Conservation (phyloP, 2,113 vertebrate genomes). For the Tenrec ecaudatus region DNA sequence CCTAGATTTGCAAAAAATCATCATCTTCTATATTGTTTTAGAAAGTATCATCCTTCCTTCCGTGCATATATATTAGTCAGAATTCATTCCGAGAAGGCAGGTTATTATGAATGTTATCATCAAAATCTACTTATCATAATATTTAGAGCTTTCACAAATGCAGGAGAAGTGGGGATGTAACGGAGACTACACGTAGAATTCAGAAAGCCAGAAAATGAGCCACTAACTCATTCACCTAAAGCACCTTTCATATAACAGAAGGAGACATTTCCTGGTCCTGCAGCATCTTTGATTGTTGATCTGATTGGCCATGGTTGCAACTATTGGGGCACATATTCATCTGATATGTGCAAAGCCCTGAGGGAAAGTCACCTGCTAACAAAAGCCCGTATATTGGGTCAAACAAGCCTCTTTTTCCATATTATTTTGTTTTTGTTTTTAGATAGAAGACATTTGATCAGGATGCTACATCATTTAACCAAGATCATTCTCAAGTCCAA, state of each 20-base stretch:
- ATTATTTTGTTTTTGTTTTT: neutral
- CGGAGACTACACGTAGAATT: neutral
- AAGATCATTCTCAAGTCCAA: neutral
- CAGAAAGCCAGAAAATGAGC: neutral
- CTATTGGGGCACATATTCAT: neutral
- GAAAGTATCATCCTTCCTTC: neutral
- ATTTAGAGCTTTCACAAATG: neutral
- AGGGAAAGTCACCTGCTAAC: neutral
- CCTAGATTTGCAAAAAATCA: too few relatives aligned
- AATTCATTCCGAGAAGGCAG: neutral
- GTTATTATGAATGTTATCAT: too few relatives aligned
- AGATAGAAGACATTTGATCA: neutral
- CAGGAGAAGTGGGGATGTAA: neutral
- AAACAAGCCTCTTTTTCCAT: neutral
- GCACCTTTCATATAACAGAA: neutral
- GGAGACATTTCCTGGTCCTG: neutral
- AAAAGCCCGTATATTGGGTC: neutral
- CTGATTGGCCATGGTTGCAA: neutral
- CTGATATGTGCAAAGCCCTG: rapidly evolving
- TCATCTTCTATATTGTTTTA: too few relatives aligned
- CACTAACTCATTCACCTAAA: neutral
- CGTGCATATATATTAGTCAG: neutral
- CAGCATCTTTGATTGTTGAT: neutral
- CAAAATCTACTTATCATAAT: neutral
- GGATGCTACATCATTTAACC: neutral